Evolutionary conservation across 2,888 invertebrate species (phyloP), one percentile per base, ranked within the genome.

Genomic region (Drosophila bunnanda): DNA sequence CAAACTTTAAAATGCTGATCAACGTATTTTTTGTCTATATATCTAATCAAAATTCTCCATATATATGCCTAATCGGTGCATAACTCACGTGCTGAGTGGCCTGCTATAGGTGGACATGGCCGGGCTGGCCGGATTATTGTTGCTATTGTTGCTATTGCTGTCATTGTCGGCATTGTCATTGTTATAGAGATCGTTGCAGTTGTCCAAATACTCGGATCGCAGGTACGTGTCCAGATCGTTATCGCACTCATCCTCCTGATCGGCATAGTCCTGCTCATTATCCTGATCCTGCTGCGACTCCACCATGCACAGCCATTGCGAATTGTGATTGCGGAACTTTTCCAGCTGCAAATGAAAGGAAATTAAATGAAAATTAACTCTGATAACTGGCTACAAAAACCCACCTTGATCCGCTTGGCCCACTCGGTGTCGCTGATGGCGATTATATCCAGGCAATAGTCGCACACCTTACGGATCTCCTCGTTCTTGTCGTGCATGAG

Each of bases 301-400:
- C 41, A 99, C 97, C 96, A 99, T 98, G 88, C 98, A 97, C 79
- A 99, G 93, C 99, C 99, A 99, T 91, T 99, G 98, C 0, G 97
- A 97, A 92, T 99, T 99, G 93, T 99, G 98, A 93, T 98, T 98
- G n/a, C 98, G 95, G 93, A 99, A 99, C 82, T 98, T 96, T 93
- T 99, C 99, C 89, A 96, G 93, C 93, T 94, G 71, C 9, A 44
- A 39, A 13, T 13, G 0, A 12, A 13, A 39, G 41, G 12, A 41
- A 22, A 12, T n/a, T n/a, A n/a, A n/a, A 32, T 46, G 8, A 4
- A 22, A 22, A n/a, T 2, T 13, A 30, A 4, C 2, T 0, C 12
- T 12, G 4, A 3, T 41, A 20, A 6, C 20, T n/a, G 38, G 1
- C n/a, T 8, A 3, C 1, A 38, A 38, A 4, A 20, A 60, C 82